phyloP scores from a whole-genome alignment of 1,140 invertebrate species.

The Delia radicum region DNA sequence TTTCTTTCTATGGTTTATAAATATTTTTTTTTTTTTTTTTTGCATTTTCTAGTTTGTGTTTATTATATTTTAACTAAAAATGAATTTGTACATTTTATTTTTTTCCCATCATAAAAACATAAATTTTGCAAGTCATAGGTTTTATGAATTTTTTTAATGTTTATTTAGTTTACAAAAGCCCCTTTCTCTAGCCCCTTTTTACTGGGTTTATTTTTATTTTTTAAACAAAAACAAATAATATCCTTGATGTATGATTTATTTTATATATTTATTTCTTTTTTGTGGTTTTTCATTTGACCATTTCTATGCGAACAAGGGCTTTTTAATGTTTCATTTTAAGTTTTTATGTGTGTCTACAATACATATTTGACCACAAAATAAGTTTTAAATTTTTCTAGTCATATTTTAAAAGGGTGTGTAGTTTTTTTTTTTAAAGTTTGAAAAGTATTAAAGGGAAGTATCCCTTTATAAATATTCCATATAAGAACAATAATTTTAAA shows the following conservation, averaged over 20 bases:
- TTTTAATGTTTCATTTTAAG: neutral
- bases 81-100: neutral
- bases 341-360: neutral
- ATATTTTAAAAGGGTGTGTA: no score
- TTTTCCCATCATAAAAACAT: no score
- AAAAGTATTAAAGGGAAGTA: no score
- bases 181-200: no score
- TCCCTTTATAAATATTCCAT: no score
- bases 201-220: neutral
- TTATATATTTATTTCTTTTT: neutral
- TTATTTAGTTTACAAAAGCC: neutral
- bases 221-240: neutral
- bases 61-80: neutral
- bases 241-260: neutral
- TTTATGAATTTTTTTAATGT: neutral
- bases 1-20: neutral
- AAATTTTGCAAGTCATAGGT: constrained; percentile 9
- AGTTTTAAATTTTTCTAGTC: neutral
- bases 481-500: no score
- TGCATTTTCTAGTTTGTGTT: no score
- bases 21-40: neutral
- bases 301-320: neutral
- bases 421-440: no score
- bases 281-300: neutral
- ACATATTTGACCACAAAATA: neutral